Evolutionary conservation across 2,113 vertebrate species (phyloP), one percentile per base, ranked within the genome.

Genomic region (Gasterosteus aculeatus): DNA sequence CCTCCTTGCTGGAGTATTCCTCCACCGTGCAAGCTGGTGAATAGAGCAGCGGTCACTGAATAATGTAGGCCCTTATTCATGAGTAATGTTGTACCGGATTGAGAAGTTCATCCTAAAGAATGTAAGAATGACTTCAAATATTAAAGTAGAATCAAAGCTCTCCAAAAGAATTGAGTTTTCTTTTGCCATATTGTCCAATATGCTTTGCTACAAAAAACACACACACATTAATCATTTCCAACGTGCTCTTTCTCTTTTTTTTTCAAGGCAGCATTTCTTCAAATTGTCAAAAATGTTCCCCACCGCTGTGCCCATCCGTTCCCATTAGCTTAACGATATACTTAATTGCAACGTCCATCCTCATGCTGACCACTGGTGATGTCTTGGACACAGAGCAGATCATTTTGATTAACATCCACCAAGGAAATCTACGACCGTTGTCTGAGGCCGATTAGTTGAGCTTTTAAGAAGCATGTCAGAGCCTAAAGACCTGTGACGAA

Each of bases 401-500:
- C 47, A 51, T 79, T 87, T 81, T 89, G 82, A 92, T 92, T 88
- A 90, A 87, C 87, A 85, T 69, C 72, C 78, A 81, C 77, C 71
- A 61, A 86, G 69, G 58, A 88, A 89, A 85, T 76, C 53, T 53
- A 26, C 66, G 60, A 69, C 59, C 2, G 65, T 65, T 84, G 83
- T 88, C 76, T 85, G 38, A 77, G 81, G 73, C 76, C 88, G 86
- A 92, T 90, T 87, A 88, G 78, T 78, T 31, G 46, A 83, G 79
- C 83, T 71, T 88, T 92, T 90, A 71, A 88, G 71, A 78, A 82
- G 85, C 76, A 87, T 90, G 85, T 88, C 88, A 87, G 65, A 1
- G 82, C 83, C 86, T 91, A 87, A 88, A 76, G 84, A 78, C 75
- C 79, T 83, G 84, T 89, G 89, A 91, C 85, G 86, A 91, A 92